Base-by-base conservation (phyloP, 2,797 vertebrate species). In the Sarcoramphus papa region DNA sequence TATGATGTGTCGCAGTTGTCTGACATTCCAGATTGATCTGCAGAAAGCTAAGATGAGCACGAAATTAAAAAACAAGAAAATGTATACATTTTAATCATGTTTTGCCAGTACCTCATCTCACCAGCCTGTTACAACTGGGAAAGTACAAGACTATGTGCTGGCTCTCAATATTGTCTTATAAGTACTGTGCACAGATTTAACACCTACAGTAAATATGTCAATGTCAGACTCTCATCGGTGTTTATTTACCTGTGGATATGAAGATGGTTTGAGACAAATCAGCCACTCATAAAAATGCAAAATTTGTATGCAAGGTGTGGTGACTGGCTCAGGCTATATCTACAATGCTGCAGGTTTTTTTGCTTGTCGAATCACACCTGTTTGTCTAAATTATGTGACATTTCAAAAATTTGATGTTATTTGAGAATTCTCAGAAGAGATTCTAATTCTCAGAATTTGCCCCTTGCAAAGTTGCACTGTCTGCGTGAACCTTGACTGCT, bases 401-500 rank as follows among this genome's bases (percentile, higher is more conserved):
- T 89, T 80, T 92, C 64, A 16, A 8, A 79, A 90, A 63, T 18
- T 76, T 82, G 30, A 30, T 74, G 60, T 77, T 77, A 67, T 37
- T 47, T 76, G 74, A 54, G 62, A 92, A 91, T 86, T 90, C 68
- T 88, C 69, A 48, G 73, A 89, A 93, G 72, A 88, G 5, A 60
- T 33, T 86, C 69, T 67, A 59, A 88, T 95, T 91, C 75, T 91
- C 79, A 68, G 65, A 92, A 93, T 88, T 17, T 69, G 37, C 40
- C 41, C n/a, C 57, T 88, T 69, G 50, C 64, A 56, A 80, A 85
- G 84, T 82, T 90, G 68, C 50, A 67, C 41, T 57, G 72, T 63
- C 73, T 93, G 65, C 3, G 1, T 91, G 91, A 95, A 90, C 89
- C 91, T 76, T 88, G 86, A 88, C 81, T 92, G 37, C 73, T 90